Percentiles rank a stretch among this genome's conserved stretches.
These are phyloP conservation scores for Pimephales promelas DNA, from an alignment of 2,113 vertebrate species.

Conservation along the genomic window DNA sequence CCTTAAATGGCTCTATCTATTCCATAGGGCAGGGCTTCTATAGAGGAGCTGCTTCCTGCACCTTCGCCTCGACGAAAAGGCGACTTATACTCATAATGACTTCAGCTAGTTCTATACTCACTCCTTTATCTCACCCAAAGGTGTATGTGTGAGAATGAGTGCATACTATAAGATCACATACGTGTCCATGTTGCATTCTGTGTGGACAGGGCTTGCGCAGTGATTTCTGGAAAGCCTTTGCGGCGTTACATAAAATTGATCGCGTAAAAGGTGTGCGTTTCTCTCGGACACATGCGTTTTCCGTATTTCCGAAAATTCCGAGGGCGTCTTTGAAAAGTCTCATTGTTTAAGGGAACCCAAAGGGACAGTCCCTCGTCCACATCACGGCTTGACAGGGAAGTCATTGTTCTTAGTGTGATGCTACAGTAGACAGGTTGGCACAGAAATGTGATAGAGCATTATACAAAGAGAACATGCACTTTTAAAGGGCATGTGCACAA, in stretches of 20 bases:
- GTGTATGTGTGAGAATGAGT: slow-evolving; percentile 33
- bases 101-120: not conserved
- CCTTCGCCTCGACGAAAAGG: not conserved
- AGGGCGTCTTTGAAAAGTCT: slow-evolving; percentile 29
- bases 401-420: not conserved
- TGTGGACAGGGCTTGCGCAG: slow-evolving; percentile 62
- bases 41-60: not conserved
- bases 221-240: slow-evolving; percentile 65
- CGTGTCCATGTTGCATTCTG: slow-evolving; percentile 21
- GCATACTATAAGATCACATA: slow-evolving; percentile 8
- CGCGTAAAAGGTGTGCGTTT: slow-evolving; percentile 54
- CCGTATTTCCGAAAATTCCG: slow-evolving; percentile 26
- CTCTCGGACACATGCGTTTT: slow-evolving; percentile 38
- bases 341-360: slow-evolving; percentile 12
- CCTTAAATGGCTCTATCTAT: not conserved
- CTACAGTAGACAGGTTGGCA: slow-evolving; percentile 30
- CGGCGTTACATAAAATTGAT: slow-evolving; percentile 67
- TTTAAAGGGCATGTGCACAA: slow-evolving; percentile 25
- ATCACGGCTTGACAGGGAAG: slow-evolving; percentile 14
- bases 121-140: slow-evolving; percentile 14
- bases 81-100: not conserved
- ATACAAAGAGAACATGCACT: slow-evolving; percentile 17
- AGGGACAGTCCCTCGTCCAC: slow-evolving; percentile 12
- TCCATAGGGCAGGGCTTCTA: not conserved
- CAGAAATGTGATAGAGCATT: not conserved